Conservation (phyloP, 92 coral and sea anemone species). For the Ricordea florida region DNA sequence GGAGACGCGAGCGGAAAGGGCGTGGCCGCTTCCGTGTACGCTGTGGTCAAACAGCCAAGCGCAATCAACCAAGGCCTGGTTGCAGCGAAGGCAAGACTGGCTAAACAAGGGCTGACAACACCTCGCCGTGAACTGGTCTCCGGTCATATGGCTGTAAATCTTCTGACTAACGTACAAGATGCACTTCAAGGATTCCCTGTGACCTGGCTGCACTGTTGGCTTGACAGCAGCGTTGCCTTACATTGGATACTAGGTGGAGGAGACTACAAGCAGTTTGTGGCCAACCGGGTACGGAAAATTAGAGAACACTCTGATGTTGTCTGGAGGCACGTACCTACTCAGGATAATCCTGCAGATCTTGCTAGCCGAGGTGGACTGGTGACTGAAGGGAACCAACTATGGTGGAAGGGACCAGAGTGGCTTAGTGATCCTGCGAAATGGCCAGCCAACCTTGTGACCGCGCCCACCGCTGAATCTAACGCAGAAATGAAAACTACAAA, state of each 20-base stretch:
- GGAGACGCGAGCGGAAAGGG: constrained; percentile 63
- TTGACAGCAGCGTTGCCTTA: constrained; percentile 67
- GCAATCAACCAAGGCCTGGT: constrained; percentile 37
- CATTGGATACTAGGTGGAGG: constrained; percentile 68
- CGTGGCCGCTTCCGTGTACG: constrained; percentile 53
- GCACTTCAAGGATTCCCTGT: constrained; percentile 64
- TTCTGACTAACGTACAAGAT: constrained; percentile 58
- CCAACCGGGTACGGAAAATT: constrained; percentile 59
- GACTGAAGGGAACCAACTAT: constrained; percentile 25
- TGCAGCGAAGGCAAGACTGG: constrained; percentile 51
- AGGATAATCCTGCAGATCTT: constrained; percentile 69
- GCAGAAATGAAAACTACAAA: constrained; percentile 60
- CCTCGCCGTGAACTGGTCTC: constrained; percentile 66
- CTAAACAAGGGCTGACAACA: constrained; percentile 62
- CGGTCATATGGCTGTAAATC: constrained; percentile 69
- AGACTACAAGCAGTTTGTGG: constrained; percentile 72
- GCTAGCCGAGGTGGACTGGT: constrained; percentile 66
- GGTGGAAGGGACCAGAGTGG: constrained; percentile 82
- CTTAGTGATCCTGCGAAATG: constrained; percentile 54
- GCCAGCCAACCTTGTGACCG: constrained; percentile 59
- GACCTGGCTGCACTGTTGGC: constrained; percentile 57
- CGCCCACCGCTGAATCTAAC: constrained; percentile 51
- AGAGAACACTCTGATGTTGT: constrained; percentile 54
- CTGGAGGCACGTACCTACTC: constrained; percentile 66
- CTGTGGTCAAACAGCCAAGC: constrained; percentile 42